Conservation (phyloP, 1,140 invertebrate species). For the Dreissena rostriformis region DNA sequence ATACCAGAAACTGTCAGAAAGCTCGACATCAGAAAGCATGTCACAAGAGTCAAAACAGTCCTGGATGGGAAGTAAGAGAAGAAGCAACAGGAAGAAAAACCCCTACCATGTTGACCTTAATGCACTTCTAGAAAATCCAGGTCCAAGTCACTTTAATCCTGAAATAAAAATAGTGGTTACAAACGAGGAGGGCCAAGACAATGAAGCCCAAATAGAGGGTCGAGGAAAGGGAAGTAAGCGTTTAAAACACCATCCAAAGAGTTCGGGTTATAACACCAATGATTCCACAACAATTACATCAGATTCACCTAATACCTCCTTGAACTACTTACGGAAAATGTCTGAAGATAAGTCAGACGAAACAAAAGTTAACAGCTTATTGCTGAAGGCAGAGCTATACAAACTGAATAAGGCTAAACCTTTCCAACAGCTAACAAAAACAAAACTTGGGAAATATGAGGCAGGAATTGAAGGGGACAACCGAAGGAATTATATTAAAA, state of each 20-base stretch:
- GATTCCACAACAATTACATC: neutral
- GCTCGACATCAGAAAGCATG: neutral
- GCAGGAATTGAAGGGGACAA: slow-evolving; percentile 37
- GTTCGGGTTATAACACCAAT: no score
- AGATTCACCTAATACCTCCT: neutral
- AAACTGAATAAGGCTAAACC: slow-evolving; percentile 48
- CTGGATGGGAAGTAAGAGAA: neutral
- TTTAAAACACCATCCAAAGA: no score
- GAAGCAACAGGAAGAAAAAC: neutral
- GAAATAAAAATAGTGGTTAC: slow-evolving; percentile 46
- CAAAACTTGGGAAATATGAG: slow-evolving; percentile 13
- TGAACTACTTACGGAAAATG: slow-evolving; percentile 38
- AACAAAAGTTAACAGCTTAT: slow-evolving; percentile 15
- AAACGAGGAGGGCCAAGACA: slow-evolving; percentile 35
- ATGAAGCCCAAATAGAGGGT: slow-evolving; percentile 2
- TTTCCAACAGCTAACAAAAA: slow-evolving; percentile 27
- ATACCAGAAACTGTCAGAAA: slow-evolving; percentile 6
- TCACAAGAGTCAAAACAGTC: neutral
- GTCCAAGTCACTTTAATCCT: no score
- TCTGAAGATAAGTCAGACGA: slow-evolving; percentile 32
- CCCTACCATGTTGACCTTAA: neutral
- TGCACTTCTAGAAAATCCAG: no score
- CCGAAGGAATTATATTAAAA: slow-evolving; percentile 32
- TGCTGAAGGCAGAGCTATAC: slow-evolving; percentile 26
- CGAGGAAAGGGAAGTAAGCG: neutral